Evolutionary conservation across 2,888 invertebrate genomes (phyloP).

Genomic region (Nephrotoma guestfalica): DNA sequence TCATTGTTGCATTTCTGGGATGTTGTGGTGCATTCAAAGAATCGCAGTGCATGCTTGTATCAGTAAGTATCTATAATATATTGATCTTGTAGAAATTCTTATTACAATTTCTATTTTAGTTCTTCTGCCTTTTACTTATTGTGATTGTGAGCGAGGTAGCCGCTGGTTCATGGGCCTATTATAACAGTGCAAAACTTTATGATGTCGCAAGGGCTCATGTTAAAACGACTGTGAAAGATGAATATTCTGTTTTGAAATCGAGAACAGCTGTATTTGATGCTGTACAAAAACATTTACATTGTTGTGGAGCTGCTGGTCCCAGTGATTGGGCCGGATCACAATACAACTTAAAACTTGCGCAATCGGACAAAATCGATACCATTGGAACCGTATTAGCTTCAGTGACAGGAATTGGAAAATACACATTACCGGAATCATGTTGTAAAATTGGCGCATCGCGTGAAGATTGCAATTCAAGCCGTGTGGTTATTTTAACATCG

Average conservation of each 20-base stretch:
- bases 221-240: slow-evolving; percentile 45
- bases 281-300: slow-evolving; percentile 50
- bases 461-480: slow-evolving; percentile 35
- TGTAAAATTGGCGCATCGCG: slow-evolving; percentile 38
- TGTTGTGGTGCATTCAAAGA: slow-evolving; percentile 70
- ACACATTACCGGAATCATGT: slow-evolving; percentile 42
- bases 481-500: slow-evolving; percentile 34
- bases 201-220: slow-evolving; percentile 47
- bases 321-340: slow-evolving; percentile 54
- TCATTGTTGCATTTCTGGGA: slow-evolving; percentile 64
- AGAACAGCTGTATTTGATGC: slow-evolving; percentile 49
- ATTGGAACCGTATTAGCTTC: background rate
- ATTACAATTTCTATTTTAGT: slow-evolving; percentile 35
- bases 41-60: slow-evolving; percentile 60
- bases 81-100: background rate
- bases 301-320: slow-evolving; percentile 63
- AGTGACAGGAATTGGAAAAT: slow-evolving; percentile 29
- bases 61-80: slow-evolving; percentile 37
- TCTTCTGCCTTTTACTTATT: slow-evolving; percentile 60
- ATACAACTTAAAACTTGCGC: slow-evolving; percentile 35
- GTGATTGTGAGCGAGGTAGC: slow-evolving; percentile 66
- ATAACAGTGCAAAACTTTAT: slow-evolving; percentile 50
- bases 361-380: background rate
- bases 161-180: slow-evolving; percentile 61
- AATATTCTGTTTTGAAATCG: slow-evolving; percentile 40